Conservation (phyloP, 2,113 vertebrate genomes). For the Crotalus viridis region DNA sequence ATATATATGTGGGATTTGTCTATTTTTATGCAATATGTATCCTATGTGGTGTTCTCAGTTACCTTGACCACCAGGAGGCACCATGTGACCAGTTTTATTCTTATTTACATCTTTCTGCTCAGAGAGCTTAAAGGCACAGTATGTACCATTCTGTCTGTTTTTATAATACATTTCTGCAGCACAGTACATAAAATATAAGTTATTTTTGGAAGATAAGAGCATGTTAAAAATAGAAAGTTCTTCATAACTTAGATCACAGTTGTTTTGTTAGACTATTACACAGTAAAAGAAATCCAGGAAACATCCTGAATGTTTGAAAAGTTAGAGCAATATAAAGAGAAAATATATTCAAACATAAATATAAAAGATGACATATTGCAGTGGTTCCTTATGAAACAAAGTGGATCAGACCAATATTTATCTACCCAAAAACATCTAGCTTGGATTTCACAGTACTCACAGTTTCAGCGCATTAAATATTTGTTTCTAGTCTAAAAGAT, state of each 20-base stretch:
- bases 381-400: not conserved
- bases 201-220: not conserved
- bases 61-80: not conserved
- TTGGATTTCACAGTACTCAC: not conserved
- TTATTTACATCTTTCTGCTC: not conserved
- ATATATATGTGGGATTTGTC: not conserved
- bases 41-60: not conserved
- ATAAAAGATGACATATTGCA: not conserved
- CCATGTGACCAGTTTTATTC: not conserved
- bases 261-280: not conserved
- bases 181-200: not conserved
- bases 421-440: not conserved
- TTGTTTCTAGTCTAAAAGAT: not conserved
- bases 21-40: not conserved
- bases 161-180: not conserved
- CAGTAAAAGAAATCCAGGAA: not conserved
- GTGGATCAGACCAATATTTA: not conserved
- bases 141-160: not conserved
- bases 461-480: not conserved
- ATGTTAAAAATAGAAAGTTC: not conserved
- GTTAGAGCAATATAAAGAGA: not conserved
- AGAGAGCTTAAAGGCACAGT: not conserved
- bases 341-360: not conserved
- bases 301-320: not conserved
- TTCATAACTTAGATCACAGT: not conserved